Base-by-base conservation (phyloP, 2,113 vertebrate species). In the Brachypteracias leptosomus region DNA sequence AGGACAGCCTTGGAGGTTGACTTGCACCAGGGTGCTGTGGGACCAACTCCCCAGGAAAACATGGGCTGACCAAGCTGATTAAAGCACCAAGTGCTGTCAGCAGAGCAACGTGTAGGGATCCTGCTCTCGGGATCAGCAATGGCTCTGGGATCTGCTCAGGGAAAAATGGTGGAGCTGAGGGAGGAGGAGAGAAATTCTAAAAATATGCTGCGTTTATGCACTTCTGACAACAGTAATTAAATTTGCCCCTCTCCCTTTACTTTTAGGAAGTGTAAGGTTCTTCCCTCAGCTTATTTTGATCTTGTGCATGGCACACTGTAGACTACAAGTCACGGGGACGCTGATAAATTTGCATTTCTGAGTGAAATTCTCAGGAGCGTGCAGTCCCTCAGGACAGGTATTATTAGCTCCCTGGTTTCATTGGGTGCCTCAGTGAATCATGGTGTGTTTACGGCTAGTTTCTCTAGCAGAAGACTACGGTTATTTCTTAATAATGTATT, bases 361-460 rank as follows among this genome's bases (percentile, higher is more conserved):
- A 85, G 81, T 86, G 79, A 73, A 40, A 92, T 54, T 81, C 96
- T 95, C 95, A 62, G 35, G 79, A 84, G 96, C 4, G 4, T 36
- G 24, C 3, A 0, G 49, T 93, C 97, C 95, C 97, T 87, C 18
- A 25, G 73, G 96, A 95, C 71, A 61, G 85, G 88, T 96, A 84
- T 97, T 95, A 79, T 95, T 95, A 94, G 90, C 88, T 95, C 80
- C 94, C 95, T 86, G 94, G 97, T 97, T 97, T 97, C 94, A 93
- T 38, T 97, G 97, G 97, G 96, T 97, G 96, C 57, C 94, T 97
- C 88, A 52, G 93, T 92, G 94, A 96, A 90, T 92, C 81, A 54
- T 31, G 76, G 90, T 80, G 86, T 97, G 97, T 98, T 97, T 97
- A 95, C 44, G 8, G 85, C 93, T 68, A 93, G 93, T 77, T 66